phyloP scores from a whole-genome alignment of 2,113 vertebrate species.

The Aphyosemion australe region DNA sequence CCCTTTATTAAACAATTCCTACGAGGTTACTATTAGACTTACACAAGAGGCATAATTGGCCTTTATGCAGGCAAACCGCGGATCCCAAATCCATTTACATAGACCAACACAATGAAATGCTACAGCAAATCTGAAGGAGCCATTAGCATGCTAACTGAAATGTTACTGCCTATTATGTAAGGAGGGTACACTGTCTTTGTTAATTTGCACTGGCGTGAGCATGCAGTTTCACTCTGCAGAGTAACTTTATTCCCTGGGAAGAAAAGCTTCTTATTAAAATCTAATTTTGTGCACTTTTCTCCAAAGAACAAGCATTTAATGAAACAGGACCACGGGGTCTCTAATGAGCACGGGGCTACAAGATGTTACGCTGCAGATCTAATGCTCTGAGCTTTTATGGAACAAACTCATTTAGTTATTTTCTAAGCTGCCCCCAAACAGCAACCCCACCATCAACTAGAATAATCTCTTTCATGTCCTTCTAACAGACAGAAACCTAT shows the following conservation, averaged over 20 bases:
- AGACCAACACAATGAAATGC: conserved; percentile 49
- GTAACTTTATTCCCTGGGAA: conserved; percentile 51
- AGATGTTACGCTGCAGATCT: conserved; percentile 29
- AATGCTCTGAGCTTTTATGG: conserved; percentile 21
- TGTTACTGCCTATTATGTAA: conserved; percentile 45
- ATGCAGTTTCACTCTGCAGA: conserved; percentile 51
- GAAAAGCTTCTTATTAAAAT: conserved; percentile 67
- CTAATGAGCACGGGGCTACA: conserved; percentile 56
- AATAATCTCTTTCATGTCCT: background rate
- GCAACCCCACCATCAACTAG: background rate
- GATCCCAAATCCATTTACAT: conserved; percentile 52
- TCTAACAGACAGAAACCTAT: background rate
- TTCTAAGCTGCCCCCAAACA: conserved; percentile 3
- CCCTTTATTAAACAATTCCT: conserved; percentile 52
- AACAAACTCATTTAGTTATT: conserved; percentile 27
- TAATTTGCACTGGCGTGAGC: conserved; percentile 63
- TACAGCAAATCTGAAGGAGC: conserved; percentile 44
- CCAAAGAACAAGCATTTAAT: conserved; percentile 66
- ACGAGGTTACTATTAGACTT: conserved; percentile 53
- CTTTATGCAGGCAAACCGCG: conserved; percentile 50
- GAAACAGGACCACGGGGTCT: conserved; percentile 45
- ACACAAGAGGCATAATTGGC: conserved; percentile 66
- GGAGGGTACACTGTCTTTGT: conserved; percentile 47
- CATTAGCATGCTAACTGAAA: conserved; percentile 68
- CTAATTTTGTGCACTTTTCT: conserved; percentile 55